Conservation (phyloP, 2,113 vertebrate genomes). For the Amphilophus citrinellus region DNA sequence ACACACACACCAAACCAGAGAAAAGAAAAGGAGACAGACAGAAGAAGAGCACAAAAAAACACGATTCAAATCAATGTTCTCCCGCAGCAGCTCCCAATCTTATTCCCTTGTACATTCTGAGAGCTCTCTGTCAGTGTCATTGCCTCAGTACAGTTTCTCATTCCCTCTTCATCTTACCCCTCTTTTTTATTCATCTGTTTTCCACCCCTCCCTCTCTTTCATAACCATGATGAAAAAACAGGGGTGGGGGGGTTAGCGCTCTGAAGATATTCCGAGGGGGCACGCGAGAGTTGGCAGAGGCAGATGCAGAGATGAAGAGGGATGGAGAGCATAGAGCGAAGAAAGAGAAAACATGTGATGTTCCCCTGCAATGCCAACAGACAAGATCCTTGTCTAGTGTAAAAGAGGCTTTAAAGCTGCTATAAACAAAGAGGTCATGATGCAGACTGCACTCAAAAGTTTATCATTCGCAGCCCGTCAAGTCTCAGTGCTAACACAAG, state of each 20-base stretch:
- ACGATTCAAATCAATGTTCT: constrained; percentile 72
- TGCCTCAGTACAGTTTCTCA: constrained; percentile 70
- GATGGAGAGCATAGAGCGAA: constrained; percentile 40
- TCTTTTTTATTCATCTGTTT: constrained; percentile 70
- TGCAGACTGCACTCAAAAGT: constrained; percentile 37
- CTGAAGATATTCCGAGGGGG: constrained; percentile 68
- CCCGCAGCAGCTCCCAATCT: constrained; percentile 61
- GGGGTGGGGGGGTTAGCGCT: constrained; percentile 17
- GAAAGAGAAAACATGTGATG: constrained; percentile 51
- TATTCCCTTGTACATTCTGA: constrained; percentile 65
- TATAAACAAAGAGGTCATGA: constrained; percentile 56
- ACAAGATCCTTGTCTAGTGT: constrained; percentile 59
- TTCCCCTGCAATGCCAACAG: constrained; percentile 56
- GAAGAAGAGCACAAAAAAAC: constrained; percentile 49
- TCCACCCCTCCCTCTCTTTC: constrained; percentile 47
- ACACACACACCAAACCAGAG: not conserved
- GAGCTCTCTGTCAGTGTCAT: constrained; percentile 71
- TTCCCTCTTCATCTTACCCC: constrained; percentile 71
- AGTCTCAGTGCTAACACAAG: constrained; percentile 15
- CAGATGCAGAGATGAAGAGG: constrained; percentile 60
- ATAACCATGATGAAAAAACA: constrained; percentile 72
- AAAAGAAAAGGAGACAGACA: constrained; percentile 17
- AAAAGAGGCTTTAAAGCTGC: constrained; percentile 53
- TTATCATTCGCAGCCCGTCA: constrained; percentile 52
- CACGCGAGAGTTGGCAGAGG: constrained; percentile 55